Evolutionary conservation across 2,797 vertebrate species (phyloP).

Genomic region (Rhincodon typus): DNA sequence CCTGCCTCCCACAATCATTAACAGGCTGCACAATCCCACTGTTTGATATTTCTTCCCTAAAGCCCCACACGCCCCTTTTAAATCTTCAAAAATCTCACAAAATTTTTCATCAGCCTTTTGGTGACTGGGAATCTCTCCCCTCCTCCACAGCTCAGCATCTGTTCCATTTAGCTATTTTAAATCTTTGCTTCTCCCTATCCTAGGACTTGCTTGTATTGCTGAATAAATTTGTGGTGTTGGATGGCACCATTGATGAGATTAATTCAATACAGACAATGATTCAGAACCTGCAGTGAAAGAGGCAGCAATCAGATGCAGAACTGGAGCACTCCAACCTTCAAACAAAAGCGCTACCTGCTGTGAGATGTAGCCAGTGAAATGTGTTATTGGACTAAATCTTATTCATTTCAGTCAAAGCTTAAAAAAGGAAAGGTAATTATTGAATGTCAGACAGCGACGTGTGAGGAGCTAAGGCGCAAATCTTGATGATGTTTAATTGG

Average conservation of each 20-base stretch:
- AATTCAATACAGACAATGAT: background rate
- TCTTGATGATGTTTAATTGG: background rate
- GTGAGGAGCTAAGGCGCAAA: background rate
- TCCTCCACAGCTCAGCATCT: background rate
- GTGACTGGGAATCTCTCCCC: background rate
- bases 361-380: background rate
- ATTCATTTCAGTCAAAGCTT: background rate
- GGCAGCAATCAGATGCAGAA: background rate
- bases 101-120: background rate
- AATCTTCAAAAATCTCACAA: background rate
- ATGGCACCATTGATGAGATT: background rate
- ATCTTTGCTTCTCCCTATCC: background rate
- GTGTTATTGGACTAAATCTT: background rate
- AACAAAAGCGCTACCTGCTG: background rate
- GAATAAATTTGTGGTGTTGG: background rate
- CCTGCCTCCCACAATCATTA: background rate
- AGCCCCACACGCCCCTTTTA: background rate
- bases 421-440: background rate
- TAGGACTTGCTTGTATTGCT: background rate
- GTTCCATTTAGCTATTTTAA: background rate
- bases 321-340: background rate
- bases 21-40: background rate
- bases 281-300: no score
- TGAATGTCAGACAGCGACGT: background rate
- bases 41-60: background rate